Base-by-base conservation (phyloP, 2,113 vertebrate genomes). In the Meles meles region DNA sequence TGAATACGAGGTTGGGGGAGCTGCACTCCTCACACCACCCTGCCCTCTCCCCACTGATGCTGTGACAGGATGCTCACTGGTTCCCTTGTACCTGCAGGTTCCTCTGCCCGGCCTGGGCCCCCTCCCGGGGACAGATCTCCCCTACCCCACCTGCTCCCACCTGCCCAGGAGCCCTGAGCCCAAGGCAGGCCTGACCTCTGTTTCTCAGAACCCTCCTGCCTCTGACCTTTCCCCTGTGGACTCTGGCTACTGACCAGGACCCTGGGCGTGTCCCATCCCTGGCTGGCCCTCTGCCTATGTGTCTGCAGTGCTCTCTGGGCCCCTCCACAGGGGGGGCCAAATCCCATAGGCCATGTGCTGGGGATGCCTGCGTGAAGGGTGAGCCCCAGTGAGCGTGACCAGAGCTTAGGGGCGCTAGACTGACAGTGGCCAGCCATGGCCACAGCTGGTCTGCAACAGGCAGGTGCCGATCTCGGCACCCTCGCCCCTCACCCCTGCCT, bases 1-100 rank as follows among this genome's bases (percentile, higher is more conserved):
- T 7, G 11, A 37, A 25, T 49, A 25, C 0, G 0, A 49, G 34
- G 37, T 0, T 4, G 0, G 6, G 4, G 49, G 23, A 25, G 7
- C 31, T 1, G 55, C 23, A 7, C 37, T 31, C 29, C 34, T 31
- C 27, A 65, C 12, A 12, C 39, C 15, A 17, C 3, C 0, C 15
- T 31, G 15, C 14, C 18, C 47, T 42, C 74, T 8, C 4, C 31
- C 49, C 20, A 34, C 21, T 17, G 5, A 12, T 5, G 61, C 47
- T 76, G 52, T 6, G 89, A 42, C 63, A 31, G 63, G 63, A 31
- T 74, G 34, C 63, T 27, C 11, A 0, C 72, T 17, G 81, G 7
- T 17, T 69, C 5, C 14, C 13, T 52, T 3, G 10, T 0, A 0
- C 42, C 42, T 52, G 25, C 44, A 52, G 18, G 29, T 34, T 69